Base-by-base conservation (phyloP, 2,797 vertebrate species). In the Menidia menidia region DNA sequence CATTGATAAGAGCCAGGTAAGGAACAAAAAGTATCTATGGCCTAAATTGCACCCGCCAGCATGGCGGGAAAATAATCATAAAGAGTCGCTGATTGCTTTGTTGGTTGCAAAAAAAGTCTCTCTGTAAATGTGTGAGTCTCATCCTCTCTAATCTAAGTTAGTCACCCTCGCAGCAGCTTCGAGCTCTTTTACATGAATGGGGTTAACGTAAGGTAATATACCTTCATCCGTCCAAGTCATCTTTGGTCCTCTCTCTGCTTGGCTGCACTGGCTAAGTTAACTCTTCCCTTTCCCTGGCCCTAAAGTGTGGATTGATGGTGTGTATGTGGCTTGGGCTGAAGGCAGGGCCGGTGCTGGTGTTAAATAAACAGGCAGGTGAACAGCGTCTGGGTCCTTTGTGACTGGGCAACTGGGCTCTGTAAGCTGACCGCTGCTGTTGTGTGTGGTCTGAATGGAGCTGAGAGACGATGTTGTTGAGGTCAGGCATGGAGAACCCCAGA, bases 391-490 rank as follows among this genome's bases (percentile, higher is more conserved):
- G 82, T 86, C 82, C 83, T 87, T 70, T 78, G 83, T 87, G 87
- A 77, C 75, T 25, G 25, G 25, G 25, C 80, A 79, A 73, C 78
- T 79, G 76, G 82, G 70, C 71, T 42, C 77, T 82, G 88, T 88
- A 92, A 93, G 74, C 75, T 87, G 90, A 93, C 88, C 83, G 70
- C 81, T 19, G 58, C 85, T 84, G 84, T 88, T 90, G 83, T 87
- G 78, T 87, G 87, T 83, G 80, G 77, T 80, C 80, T 93, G 90
- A 93, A 92, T 87, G 78, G 86, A 89, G 83, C 80, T 59, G 68
- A 68, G 82, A 85, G 84, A 77, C 55, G 73, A 74, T 51, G 75
- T 73, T 83, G 83, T 84, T 50, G 77, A 82, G 86, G 78, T 85
- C 60, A 58, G 79, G 76, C 77, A 78, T 12, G 65, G 70, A 81